Conservation (phyloP, 2,797 vertebrate genomes). For the Cephalopachus bancanus region DNA sequence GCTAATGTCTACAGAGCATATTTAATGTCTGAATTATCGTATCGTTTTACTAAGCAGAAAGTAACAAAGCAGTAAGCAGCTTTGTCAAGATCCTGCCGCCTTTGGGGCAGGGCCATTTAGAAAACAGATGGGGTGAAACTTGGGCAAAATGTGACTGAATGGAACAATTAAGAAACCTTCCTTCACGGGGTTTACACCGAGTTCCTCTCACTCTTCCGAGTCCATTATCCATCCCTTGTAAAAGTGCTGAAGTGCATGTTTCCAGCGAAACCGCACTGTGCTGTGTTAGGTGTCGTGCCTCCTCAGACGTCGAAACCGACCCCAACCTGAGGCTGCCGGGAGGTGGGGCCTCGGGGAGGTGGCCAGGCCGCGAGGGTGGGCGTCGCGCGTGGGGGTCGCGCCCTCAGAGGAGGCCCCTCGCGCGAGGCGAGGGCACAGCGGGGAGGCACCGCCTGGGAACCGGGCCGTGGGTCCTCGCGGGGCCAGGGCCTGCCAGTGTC, state of each 20-base stretch:
- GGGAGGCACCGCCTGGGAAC: too few species aligned
- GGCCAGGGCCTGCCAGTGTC: background rate
- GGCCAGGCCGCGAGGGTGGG: background rate
- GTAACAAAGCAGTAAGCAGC: background rate
- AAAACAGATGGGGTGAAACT: slow-evolving; percentile 7
- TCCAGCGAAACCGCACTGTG: background rate
- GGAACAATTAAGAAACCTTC: slow-evolving; percentile 10
- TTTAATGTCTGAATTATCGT: background rate
- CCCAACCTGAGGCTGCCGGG: background rate
- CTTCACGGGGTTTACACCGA: background rate
- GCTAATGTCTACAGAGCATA: background rate
- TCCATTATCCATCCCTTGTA: background rate
- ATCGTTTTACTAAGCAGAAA: slow-evolving; percentile 38
- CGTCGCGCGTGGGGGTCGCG: background rate
- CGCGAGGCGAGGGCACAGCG: background rate
- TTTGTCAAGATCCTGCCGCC: slow-evolving; percentile 10
- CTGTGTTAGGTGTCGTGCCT: background rate
- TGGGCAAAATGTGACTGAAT: slow-evolving; percentile 11
- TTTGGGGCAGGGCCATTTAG: background rate
- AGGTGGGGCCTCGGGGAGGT: background rate
- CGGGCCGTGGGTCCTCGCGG: too few species aligned
- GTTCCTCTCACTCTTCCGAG: background rate
- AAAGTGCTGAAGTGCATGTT: background rate
- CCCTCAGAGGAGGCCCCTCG: too few species aligned
- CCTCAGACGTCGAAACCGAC: background rate